Evolutionary conservation across 2,888 invertebrate genomes (phyloP), one percentile per base, ranked within the genome.

Genomic region (Stictocephala bisonia): DNA sequence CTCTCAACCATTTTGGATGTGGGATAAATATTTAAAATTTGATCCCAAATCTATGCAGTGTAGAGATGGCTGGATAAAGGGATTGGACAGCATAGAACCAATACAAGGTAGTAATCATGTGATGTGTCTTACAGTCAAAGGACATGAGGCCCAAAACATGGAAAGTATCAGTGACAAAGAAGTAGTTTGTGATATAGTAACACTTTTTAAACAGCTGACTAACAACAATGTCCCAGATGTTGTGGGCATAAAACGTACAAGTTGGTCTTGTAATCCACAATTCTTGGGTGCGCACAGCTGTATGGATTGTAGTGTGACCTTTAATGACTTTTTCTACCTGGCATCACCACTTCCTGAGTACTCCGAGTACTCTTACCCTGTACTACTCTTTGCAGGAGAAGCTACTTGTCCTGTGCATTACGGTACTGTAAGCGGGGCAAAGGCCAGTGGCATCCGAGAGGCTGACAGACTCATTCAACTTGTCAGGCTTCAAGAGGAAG

Each of bases 321-420:
- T 91, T 0, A 90, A 89, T 40, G 90, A 91, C 80, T 91, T 92
- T 78, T 90, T 90, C 78, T 90, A 90, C 78, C 81, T 93, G 56
- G 90, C 91, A 0, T 86, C 87, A 64, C 92, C 93, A 0, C 84
- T 93, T 6, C 76, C 77, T 9, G 76, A 73, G 13, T 22, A 48
- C 3, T 56, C 72, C 13, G 73, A 68, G 3, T 67, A 64, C 13
- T 73, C 67, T 9, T 60, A 76, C 31, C 77, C 77, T 4, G 64
- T 75, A 11, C 27, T 94, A 56, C 82, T 93, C 51, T 94, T 94
- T 83, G 94, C 94, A n/a, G 94, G 94, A 0, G 94, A 94, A 84
- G 94, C 93, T 0, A 93, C 93, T 0, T 90, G 91, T 35, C 88
- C 90, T 0, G 90, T 91, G 22, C 91, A 91, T 79, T 93, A 91